Base-by-base conservation (phyloP, 2,797 vertebrate genomes). In the Sebastes cheni region DNA sequence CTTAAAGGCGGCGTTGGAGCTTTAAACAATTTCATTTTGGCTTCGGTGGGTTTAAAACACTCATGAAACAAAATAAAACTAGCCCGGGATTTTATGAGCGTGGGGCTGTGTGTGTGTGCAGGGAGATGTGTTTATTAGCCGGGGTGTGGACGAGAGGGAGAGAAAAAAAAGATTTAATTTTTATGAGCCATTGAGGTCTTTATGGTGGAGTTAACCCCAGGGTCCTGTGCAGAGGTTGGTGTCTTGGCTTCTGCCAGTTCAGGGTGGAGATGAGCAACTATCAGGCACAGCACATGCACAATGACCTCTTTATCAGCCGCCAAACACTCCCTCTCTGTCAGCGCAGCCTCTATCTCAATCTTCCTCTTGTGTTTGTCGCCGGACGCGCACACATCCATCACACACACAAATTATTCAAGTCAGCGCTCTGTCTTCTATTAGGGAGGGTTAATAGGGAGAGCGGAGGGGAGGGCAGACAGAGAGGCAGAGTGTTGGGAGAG, bases 261-360 rank as follows among this genome's bases (percentile, higher is more conserved):
- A 76, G 92, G 85, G 86, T 86, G 91, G 88, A 87, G 93, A 94
- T 90, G 90, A 91, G 90, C 86, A 77, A 23, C 88, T 90, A 89
- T 92, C 90, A 80, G 89, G 75, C 81, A 5, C 62, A 42, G 83
- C 82, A 81, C 91, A 92, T 62, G 75, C 18, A 95, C 93, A 95
- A 94, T 93, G 91, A 92, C 85, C 87, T 90, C 92, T 95, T 94
- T 95, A 94, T 95, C 92, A 90, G 90, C 78, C 23, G 18, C 85
- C 86, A 82, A 90, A 93, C 91, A 93, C 90, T 88, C 30, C 86
- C 84, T 80, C 91, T 92, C 90, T 93, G 91, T 78, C 84, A 32
- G 75, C 86, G 67, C 81, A 3, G 81, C 76, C 75, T 86, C 85
- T 83, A 86, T 92, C 91, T 92, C 90, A 86, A 86, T 90, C 90